Base-by-base conservation (phyloP, 1,140 invertebrate genomes). In the Drosophila sturtevanti region DNA sequence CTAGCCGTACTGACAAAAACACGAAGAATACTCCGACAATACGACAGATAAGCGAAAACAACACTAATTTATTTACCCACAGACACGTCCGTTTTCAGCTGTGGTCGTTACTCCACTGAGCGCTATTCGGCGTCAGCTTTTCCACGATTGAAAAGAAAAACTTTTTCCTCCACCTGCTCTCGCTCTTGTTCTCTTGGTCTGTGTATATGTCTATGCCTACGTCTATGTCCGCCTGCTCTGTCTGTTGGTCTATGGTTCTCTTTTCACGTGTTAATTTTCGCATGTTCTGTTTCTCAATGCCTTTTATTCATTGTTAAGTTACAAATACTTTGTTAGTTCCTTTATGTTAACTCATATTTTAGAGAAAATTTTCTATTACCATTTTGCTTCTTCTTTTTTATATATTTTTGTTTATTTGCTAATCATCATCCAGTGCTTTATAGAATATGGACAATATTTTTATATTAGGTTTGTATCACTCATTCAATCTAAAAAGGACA, bases 101-200 rank as follows among this genome's bases (percentile, higher is more conserved):
- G 86, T 90, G 87, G 81, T 77, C 69, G 81, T 81, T 85, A 77
- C 81, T 85, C 81, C 81, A 85, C 81, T 85, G 74, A 82, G 56
- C 58, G 22, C n/a, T 24, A 6, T 24, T 27, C 41, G 67, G 62
- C 48, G 67, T 67, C 61, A 62, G 72, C 63, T 63, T 72, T 76
- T 79, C 77, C 64, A 69, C 68, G 65, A 66, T 61, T 56, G 52
- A 58, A 63, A 41, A 38, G 61, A 62, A 77, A 68, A 71, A 72
- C 68, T 72, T 76, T 66, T 79, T 71, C 72, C 18, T 44, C 37
- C 54, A 21, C 59, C 51, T 55, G 37, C 54, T 65, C 68, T 31
- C 34, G 27, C 24, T 56, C 7, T 41, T 14, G 12, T 27, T 34
- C 52, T 54, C 34, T 24, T 22, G 48, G 11, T 44, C 18, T n/a